Evolutionary conservation across 2,797 vertebrate genomes (phyloP).

Genomic region (Bucorvus abyssinicus): DNA sequence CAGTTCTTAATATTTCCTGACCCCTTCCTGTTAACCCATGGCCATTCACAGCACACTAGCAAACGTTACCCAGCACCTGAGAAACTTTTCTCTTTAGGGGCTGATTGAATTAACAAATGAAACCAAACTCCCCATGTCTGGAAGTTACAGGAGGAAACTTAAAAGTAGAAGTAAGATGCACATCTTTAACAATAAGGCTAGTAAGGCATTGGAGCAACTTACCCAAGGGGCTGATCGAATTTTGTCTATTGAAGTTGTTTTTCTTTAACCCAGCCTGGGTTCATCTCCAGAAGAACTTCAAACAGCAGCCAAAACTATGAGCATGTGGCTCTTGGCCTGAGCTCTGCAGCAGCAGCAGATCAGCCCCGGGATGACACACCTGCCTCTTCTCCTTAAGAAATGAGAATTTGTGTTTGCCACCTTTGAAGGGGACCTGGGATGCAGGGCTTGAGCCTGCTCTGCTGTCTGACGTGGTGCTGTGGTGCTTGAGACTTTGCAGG

Average conservation of each 20-base stretch:
- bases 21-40: background rate
- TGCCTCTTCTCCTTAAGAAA: background rate
- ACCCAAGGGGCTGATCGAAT: accelerated
- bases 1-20: accelerated
- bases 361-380: background rate
- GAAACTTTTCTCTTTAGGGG: background rate
- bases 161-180: background rate
- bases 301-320: background rate
- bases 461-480: accelerated
- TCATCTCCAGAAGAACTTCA: background rate
- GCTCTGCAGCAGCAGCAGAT: background rate
- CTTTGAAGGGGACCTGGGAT: background rate
- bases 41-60: background rate
- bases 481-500: background rate
- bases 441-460: background rate
- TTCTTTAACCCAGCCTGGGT: background rate
- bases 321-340: accelerated
- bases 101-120: background rate
- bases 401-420: accelerated
- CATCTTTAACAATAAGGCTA: background rate
- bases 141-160: background rate
- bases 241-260: background rate
- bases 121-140: background rate
- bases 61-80: background rate
- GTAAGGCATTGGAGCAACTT: background rate